These are phyloP conservation scores for Noctua fimbriata DNA, from an alignment of 2,888 invertebrate species.

Conservation along the genomic window DNA sequence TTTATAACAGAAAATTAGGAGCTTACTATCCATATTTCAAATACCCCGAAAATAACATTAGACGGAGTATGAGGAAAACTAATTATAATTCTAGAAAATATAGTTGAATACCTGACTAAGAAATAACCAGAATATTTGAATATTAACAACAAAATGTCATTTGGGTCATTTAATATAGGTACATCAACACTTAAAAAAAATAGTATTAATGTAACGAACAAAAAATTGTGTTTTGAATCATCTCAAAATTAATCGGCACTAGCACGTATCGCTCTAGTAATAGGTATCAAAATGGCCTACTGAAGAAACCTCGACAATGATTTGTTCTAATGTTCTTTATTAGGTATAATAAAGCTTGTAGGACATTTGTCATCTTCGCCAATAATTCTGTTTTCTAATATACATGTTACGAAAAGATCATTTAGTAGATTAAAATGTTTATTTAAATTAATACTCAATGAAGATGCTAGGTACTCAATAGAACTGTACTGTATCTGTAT, in stretches of 20 bases:
- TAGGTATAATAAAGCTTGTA: too few species aligned
- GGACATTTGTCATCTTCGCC: too few species aligned
- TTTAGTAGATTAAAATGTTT: background rate
- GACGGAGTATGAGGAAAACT: constrained; percentile 67
- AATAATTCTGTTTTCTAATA: too few species aligned
- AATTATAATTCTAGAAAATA: constrained; percentile 34
- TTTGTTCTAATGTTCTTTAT: background rate
- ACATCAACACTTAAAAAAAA: background rate
- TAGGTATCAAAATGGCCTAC: background rate
- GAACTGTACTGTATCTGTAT: background rate
- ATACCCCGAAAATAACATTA: constrained; percentile 75
- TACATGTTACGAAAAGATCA: background rate
- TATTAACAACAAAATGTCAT: background rate
- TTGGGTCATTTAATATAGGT: background rate
- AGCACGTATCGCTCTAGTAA: background rate
- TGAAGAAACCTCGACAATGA: background rate
- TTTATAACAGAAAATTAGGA: constrained; percentile 82
- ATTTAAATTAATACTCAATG: background rate
- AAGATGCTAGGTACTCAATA: background rate
- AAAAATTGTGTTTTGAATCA: background rate
- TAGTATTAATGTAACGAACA: too few species aligned
- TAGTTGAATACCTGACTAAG: constrained; percentile 8
- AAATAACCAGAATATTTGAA: background rate
- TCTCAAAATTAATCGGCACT: background rate
- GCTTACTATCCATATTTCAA: constrained; percentile 84